Base-by-base conservation (phyloP, 2,113 vertebrate genomes). In the Erpornis zantholeuca region DNA sequence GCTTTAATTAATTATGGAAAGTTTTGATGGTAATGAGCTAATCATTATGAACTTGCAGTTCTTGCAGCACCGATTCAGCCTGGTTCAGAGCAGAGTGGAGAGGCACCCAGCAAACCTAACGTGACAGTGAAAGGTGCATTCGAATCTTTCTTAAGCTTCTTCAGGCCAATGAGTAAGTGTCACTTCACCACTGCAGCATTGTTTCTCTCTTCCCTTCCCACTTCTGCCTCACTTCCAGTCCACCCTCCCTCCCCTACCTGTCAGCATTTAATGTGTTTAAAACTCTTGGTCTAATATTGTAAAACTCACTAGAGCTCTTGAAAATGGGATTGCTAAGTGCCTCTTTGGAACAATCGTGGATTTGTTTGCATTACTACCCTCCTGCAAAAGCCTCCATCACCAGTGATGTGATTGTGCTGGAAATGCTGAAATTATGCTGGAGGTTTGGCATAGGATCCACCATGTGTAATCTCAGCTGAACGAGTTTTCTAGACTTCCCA, bases 81-180 rank as follows among this genome's bases (percentile, higher is more conserved):
- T 53, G 13, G n/a, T 38, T 53, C 44, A 50, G 44, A 29, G 22
- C 71, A 38, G 22, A 68, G 4, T 63, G 65, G 81, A 63, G 28
- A 70, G 36, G 8, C 36, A 78, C 7, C 27, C 79, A 59, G 19
- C 10, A 68, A 75, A 3, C 12, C 6, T 36, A 49, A 52, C 33
- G 10, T 5, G 47, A 80, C 45, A 31, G 2, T 45, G 12, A 12
- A 40, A 53, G 29, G 36, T 33, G 20, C 6, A 1, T 90, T 81
- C 2, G 21, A 59, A 31, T 2, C 3, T 52, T 1, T 95, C 33
- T 2, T 54, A 8, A n/a, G 2, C 10, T 98, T 97, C 94, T 97
- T 98, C 82, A 97, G 54, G 42, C 98, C 98, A 57, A 33, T 86
- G 72, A 98, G 98, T 98, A 97, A 97, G 98, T 98, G 88, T 49